Percentiles rank a stretch among this genome's conserved stretches.
phyloP scores from a whole-genome alignment of 2,888 invertebrate species.

The Volucella inflata region DNA sequence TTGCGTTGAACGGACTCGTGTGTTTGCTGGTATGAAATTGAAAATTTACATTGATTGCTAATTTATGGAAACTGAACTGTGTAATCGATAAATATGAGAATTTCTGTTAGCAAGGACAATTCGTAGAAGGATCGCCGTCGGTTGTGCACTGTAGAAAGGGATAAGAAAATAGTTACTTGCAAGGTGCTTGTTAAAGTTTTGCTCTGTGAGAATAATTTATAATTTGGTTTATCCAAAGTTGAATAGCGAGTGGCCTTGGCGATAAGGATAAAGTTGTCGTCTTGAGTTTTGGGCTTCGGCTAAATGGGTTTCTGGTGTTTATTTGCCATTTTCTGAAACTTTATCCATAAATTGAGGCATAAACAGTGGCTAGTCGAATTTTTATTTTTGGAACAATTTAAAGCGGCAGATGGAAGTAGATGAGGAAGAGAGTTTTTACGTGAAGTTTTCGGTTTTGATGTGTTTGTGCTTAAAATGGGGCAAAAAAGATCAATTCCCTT shows the following conservation, averaged over 20 bases:
- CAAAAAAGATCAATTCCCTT: no score
- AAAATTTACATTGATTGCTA: constrained; percentile 75
- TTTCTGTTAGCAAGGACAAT: constrained; percentile 42
- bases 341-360: constrained; percentile 48
- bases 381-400: not conserved
- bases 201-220: constrained; percentile 55
- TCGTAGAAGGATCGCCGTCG: not conserved
- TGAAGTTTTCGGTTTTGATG: no score
- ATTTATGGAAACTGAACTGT: constrained; percentile 73
- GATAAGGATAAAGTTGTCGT: constrained; percentile 71
- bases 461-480: no score
- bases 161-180: constrained; percentile 1
- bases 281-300: constrained; percentile 31
- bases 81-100: constrained; percentile 74
- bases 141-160: not conserved
- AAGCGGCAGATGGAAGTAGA: no score
- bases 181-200: constrained; percentile 55
- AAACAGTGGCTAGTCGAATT: constrained; percentile 17
- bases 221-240: constrained; percentile 66
- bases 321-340: constrained; percentile 44
- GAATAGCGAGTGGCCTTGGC: constrained; percentile 56
- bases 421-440: no score
- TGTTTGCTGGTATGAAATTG: constrained; percentile 71
- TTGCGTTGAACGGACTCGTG: constrained; percentile 39
- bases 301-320: constrained; percentile 42